Percentiles rank a stretch among this genome's conserved stretches.
phyloP scores from a whole-genome alignment of 2,113 vertebrate species.

The Siphamia tubifer region DNA sequence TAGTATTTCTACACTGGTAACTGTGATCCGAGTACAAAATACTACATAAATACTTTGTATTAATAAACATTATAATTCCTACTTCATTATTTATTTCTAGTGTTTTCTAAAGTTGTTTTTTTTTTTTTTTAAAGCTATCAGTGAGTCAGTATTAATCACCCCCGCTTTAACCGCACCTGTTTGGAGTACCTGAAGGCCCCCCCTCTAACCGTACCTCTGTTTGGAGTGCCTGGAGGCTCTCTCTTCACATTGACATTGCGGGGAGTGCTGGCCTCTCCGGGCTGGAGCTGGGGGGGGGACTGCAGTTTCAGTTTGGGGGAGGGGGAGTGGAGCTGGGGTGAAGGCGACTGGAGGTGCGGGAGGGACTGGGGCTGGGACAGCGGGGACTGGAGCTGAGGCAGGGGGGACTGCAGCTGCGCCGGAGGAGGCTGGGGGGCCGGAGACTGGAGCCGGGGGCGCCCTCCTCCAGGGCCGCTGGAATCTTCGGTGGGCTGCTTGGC shows the following conservation, averaged over 20 bases:
- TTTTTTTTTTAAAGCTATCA: no score
- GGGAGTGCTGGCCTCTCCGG: constrained; percentile 72
- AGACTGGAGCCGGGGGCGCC: constrained; percentile 54
- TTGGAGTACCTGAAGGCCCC: no score
- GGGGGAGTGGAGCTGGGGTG: constrained; percentile 61
- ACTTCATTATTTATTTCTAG: no score
- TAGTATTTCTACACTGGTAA: no score
- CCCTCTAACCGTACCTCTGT: constrained; percentile 55
- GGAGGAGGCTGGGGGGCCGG: constrained; percentile 41
- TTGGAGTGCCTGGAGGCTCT: constrained; percentile 76
- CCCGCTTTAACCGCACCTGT: no score
- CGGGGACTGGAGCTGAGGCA: constrained; percentile 60
- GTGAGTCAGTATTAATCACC: neutral
- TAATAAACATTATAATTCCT: no score
- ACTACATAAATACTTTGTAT: no score
- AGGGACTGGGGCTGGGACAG: constrained; percentile 51
- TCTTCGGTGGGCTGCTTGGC: constrained; percentile 68
- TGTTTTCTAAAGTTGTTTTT: no score
- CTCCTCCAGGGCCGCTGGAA: constrained; percentile 40
- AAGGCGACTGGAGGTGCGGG: constrained; percentile 57
- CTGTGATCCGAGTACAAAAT: no score
- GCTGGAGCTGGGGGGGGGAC: constrained; percentile 71
- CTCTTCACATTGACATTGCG: constrained; percentile 80
- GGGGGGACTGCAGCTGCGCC: constrained; percentile 54
- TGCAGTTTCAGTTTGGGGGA: constrained; percentile 66